These are phyloP conservation scores for Osedax frankpressi DNA, from an alignment of 2,888 invertebrate genomes.

Conservation along the genomic window DNA sequence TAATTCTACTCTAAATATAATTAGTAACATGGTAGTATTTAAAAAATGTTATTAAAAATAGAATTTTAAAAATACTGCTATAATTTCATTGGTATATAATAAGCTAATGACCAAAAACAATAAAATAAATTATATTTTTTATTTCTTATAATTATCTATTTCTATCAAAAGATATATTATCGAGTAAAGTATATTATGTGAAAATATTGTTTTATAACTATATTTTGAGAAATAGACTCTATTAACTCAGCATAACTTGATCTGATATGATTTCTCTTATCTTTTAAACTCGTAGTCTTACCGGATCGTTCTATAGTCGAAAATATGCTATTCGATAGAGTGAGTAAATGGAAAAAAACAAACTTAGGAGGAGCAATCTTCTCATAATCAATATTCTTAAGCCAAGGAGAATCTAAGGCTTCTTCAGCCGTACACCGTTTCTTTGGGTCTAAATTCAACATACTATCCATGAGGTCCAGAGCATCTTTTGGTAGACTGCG, in stretches of 20 bases:
- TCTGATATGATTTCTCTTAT: slow-evolving; percentile 5
- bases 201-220: neutral
- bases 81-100: too few species aligned
- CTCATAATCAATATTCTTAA: slow-evolving; percentile 76
- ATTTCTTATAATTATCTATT: too few species aligned
- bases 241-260: neutral
- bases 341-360: too few species aligned
- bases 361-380: slow-evolving; percentile 53
- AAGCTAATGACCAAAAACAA: too few species aligned
- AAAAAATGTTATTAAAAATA: too few species aligned
- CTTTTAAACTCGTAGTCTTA: neutral
- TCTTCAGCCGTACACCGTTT: slow-evolving; percentile 83
- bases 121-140: too few species aligned
- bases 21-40: too few species aligned
- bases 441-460: slow-evolving; percentile 89
- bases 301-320: neutral
- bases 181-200: too few species aligned
- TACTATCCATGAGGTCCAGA: slow-evolving; percentile 77
- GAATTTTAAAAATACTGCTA: too few species aligned
- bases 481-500: slow-evolving; percentile 69
- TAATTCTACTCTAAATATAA: too few species aligned
- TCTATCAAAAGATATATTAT: too few species aligned
- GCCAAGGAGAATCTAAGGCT: slow-evolving; percentile 80
- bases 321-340: too few species aligned
- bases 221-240: slow-evolving; percentile 12